A percentile compares a stretch with the other conserved stretches of the same genome.
Conservation (phyloP, 1,140 invertebrate species). For the Caligus rogercresseyi region DNA sequence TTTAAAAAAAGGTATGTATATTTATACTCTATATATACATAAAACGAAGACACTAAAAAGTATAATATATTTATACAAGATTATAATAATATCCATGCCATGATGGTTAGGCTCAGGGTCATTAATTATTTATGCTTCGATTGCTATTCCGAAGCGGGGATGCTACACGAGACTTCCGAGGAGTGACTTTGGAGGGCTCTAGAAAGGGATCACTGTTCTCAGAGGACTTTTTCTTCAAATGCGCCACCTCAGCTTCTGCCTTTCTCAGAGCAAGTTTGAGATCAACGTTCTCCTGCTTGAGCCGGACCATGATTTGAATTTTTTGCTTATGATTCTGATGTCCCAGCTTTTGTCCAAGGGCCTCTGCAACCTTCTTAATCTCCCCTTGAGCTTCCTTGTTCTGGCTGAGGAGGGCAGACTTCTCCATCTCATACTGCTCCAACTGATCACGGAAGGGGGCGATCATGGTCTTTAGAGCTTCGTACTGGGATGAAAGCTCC, state of each 20-base stretch:
- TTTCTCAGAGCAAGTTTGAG: constrained; percentile 32
- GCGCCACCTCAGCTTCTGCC: neutral
- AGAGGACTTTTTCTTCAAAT: neutral
- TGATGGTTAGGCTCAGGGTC: too few species aligned
- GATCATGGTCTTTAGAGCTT: constrained; percentile 24
- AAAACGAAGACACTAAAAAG: too few species aligned
- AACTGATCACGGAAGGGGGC: constrained; percentile 30
- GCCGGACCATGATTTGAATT: constrained; percentile 41
- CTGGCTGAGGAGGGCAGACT: constrained; percentile 27
- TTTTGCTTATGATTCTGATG: constrained; percentile 49
- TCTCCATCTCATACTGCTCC: constrained; percentile 32
- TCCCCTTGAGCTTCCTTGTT: constrained; percentile 29
- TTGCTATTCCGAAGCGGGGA: neutral
- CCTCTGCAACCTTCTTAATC: constrained; percentile 35
- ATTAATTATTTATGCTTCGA: neutral
- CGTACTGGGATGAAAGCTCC: constrained; percentile 19
- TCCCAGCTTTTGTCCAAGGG: constrained; percentile 42
- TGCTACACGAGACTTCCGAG: neutral
- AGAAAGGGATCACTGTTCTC: neutral
- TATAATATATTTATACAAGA: too few species aligned
- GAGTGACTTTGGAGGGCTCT: neutral
- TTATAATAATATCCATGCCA: too few species aligned
- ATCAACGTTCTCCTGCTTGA: constrained; percentile 39
- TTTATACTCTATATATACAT: too few species aligned
- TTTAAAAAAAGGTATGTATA: too few species aligned